These are phyloP conservation scores for Anser cygnoides DNA, from an alignment of 2,113 vertebrate genomes.

Conservation along the genomic window DNA sequence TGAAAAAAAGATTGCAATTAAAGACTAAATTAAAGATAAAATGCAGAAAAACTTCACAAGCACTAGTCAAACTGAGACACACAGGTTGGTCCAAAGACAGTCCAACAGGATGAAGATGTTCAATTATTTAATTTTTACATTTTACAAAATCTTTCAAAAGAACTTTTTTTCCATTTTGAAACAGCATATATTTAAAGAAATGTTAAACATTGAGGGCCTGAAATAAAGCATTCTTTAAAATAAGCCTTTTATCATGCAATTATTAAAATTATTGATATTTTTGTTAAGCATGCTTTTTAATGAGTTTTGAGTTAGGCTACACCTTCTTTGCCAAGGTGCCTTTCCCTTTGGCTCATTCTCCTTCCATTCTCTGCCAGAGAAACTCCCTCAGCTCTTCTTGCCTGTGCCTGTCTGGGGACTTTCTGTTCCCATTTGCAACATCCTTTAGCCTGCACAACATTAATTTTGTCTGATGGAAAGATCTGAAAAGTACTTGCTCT, in stretches of 20 bases:
- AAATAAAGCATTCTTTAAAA: background rate
- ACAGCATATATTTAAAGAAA: background rate
- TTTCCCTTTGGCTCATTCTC: background rate
- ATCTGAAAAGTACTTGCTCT: background rate
- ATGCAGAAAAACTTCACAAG: background rate
- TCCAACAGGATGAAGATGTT: background rate
- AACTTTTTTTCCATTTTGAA: background rate
- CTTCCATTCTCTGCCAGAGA: background rate
- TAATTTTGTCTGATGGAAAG: background rate
- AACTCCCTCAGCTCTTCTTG: background rate
- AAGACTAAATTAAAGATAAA: background rate
- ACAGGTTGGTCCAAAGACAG: background rate
- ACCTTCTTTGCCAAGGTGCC: background rate
- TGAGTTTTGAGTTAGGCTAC: background rate
- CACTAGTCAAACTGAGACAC: background rate
- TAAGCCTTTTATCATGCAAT: background rate
- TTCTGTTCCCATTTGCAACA: background rate
- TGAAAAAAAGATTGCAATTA: background rate
- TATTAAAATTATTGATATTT: background rate
- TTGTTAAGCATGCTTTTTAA: background rate
- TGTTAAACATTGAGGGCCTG: background rate
- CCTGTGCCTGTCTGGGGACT: accelerated
- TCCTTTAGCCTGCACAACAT: background rate
- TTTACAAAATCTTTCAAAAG: background rate
- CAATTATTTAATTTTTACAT: background rate